phyloP scores from a whole-genome alignment of 2,113 vertebrate species.

The Microcebus lehilahytsara region DNA sequence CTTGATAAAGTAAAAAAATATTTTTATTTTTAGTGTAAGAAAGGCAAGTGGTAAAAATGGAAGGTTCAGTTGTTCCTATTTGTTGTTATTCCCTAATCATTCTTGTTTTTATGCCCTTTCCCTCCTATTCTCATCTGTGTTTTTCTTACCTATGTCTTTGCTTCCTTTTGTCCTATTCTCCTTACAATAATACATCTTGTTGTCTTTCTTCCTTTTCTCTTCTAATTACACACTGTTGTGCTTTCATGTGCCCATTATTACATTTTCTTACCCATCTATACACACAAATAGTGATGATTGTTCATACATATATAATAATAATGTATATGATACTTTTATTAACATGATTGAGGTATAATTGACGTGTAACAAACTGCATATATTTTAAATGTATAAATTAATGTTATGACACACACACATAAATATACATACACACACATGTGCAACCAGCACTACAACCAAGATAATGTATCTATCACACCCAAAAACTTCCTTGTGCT shows the following conservation, averaged over 20 bases:
- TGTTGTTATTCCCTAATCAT: not conserved
- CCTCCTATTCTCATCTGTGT: not conserved
- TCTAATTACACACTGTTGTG: not conserved
- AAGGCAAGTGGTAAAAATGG: not conserved
- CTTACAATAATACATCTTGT: not conserved
- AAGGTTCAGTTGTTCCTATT: not conserved
- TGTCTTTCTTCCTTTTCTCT: not conserved
- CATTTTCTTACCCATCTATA: not conserved
- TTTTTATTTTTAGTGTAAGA: not conserved
- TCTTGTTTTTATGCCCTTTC: not conserved
- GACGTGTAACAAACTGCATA: not conserved
- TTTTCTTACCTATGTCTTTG: not conserved
- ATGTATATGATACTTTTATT: not conserved
- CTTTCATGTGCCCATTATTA: not conserved
- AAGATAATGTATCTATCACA: not conserved
- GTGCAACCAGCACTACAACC: not conserved
- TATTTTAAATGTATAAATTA: conserved; percentile 7
- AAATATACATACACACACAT: not conserved
- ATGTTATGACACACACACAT: not conserved
- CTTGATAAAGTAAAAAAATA: not conserved
- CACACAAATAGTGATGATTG: not conserved
- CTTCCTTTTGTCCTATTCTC: not conserved
- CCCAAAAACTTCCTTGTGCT: not conserved
- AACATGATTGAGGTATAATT: not conserved
- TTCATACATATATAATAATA: not conserved